Conservation (phyloP, 2,888 invertebrate species). For the Synanthedon andrenaeformis region DNA sequence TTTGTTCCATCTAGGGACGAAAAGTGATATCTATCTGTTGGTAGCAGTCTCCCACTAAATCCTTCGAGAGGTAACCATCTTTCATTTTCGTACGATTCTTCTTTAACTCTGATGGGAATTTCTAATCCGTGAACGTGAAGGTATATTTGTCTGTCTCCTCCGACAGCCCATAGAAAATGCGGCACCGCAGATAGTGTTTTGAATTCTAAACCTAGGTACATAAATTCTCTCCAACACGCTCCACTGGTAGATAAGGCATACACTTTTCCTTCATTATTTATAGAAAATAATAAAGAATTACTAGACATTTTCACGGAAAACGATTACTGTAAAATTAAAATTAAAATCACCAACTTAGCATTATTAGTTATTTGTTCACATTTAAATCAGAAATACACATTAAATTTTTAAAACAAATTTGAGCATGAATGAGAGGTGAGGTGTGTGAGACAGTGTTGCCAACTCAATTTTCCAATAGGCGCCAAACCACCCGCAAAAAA, state of each 20-base stretch:
- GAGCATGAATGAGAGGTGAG: too few species aligned
- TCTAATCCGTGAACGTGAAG: constrained; percentile 91
- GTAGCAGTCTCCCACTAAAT: constrained; percentile 84
- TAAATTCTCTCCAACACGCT: constrained; percentile 87
- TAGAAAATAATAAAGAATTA: constrained; percentile 82
- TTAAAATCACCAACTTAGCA: neutral
- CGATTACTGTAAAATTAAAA: neutral
- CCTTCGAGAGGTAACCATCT: constrained; percentile 93
- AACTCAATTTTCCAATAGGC: too few species aligned
- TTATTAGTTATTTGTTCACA: too few species aligned
- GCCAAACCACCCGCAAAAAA: too few species aligned
- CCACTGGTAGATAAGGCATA: constrained; percentile 85
- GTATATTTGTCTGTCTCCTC: constrained; percentile 93
- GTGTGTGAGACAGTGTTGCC: too few species aligned
- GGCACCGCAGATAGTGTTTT: constrained; percentile 88
- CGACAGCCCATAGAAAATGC: constrained; percentile 92
- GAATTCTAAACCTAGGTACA: constrained; percentile 87
- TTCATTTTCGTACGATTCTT: constrained; percentile 94
- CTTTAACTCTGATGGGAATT: constrained; percentile 89
- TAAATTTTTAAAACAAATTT: too few species aligned
- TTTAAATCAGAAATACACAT: too few species aligned
- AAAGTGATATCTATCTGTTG: constrained; percentile 89
- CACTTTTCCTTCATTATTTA: constrained; percentile 90
- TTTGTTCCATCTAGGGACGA: constrained; percentile 86
- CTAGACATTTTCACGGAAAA: constrained; percentile 51